Base-by-base conservation (phyloP, 1,140 invertebrate genomes). In the Anoplolepis gracilipes region DNA sequence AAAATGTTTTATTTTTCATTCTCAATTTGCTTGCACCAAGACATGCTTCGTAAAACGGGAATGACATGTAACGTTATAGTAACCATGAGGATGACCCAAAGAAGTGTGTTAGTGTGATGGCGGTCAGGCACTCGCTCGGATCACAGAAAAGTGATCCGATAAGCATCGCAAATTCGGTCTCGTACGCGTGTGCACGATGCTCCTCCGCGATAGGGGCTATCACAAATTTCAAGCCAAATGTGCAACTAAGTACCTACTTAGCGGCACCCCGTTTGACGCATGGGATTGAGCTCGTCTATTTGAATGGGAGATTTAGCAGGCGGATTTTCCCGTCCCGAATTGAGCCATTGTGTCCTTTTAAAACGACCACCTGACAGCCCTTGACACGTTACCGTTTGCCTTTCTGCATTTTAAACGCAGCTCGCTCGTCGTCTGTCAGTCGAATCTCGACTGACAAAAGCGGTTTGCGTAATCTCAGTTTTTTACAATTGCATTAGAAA, bases 211-310 rank as follows among this genome's bases (percentile, higher is more conserved):
- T 39, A 61, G 53, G 85, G 85, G 73, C 70, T 86, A 88, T 90
- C 87, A 89, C 91, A 91, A 93, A 91, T 93, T 93, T 85, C 87
- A 90, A 94, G 92, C 94, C 94, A 95, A 95, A 95, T 95, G 94
- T 94, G 93, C 94, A 95, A 93, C 94, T 94, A 95, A 95, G 94
- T 94, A 95, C 86, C 92, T 95, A 94, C 94, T 95, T 94, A 95
- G n/a, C n/a, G 81, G 87, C 79, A 19, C 53, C 89, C 90, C 93
- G 90, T 93, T 93, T 91, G 91, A 89, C 79, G 88, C 90, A 87
- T 92, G 91, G 89, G 92, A 91, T 92, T 77, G 84, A 89, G 91
- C 93, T 94, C 88, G 86, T 49, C 46, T 86, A 94, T 95, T 94
- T 94, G 92, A 95, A 95, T 95, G 91, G 90, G 86, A 93, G 93